Base-by-base conservation (phyloP, 1,140 invertebrate species). In the Brachionus asplanchnoidis region DNA sequence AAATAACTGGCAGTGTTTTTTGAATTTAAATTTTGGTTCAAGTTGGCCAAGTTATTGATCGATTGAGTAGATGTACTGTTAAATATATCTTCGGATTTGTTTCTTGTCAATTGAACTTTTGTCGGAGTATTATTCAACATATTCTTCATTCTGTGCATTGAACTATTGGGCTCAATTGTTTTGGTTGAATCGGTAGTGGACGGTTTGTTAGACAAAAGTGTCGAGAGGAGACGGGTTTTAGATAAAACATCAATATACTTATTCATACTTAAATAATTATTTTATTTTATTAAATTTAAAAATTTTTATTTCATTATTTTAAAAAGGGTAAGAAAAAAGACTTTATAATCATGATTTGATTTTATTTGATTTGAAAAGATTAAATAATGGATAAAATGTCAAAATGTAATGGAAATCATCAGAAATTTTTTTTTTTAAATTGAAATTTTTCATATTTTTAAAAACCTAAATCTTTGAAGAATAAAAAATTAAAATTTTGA, bases 61-160 rank as follows among this genome's bases (percentile, higher is more conserved):
- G 73, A 77, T 77, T 77, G 73, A 50, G 42, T 36, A 46, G 73
- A 77, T 20, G 46, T 28, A 53, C 73, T 77, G 26, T 20, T 50
- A 32, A 50, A 77, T 11, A 77, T 14, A 32, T 77, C 46, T 9
- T 40, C 23, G 4, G n/a, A 23, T 46, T 77, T 77, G 12, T 50
- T 50, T 28, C 32, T 77, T 26, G 17, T 12, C 32, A 77, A 77
- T 17, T 75, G 36, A 17, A 7, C 44, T 12, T 68, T 68, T 1
- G 17, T 12, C 2, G 70, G 20, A 44, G 70, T 75, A 44, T 42
- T n/a, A 11, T 44, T 75, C 7, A 12, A 8, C 26, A 23, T 26
- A 28, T 20, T 53, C 28, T 77, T 73, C 20, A 42, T 8, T 9
- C 7, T 20, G 8, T 42, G 12, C n/a, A 42, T 23, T 40, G 68